Conservation (phyloP, 53 echinoderm and acorn worm genomes). For the Astropecten irregularis region DNA sequence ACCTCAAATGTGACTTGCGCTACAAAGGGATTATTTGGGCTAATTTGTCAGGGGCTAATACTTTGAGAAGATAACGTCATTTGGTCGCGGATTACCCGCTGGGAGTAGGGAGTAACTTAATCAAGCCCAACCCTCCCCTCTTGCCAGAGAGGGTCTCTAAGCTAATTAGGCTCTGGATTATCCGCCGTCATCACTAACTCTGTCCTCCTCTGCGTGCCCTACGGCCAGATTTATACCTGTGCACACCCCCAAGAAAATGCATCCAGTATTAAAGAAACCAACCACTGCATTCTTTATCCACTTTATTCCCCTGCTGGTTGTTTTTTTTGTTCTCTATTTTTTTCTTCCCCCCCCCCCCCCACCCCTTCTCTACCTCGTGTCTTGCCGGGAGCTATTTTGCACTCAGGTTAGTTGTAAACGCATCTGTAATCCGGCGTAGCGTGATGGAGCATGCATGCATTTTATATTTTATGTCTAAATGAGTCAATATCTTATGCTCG, state of each 20-base stretch:
- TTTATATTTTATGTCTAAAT: slow-evolving; percentile 13
- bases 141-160: slow-evolving; percentile 31
- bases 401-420: slow-evolving; percentile 43
- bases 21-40: slow-evolving; percentile 53
- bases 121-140: slow-evolving; percentile 27
- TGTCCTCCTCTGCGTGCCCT: neutral
- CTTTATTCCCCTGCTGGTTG: slow-evolving; percentile 35
- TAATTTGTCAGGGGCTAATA: slow-evolving; percentile 46
- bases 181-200: slow-evolving; percentile 54
- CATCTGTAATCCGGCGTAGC: slow-evolving; percentile 26
- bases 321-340: neutral
- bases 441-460: slow-evolving; percentile 53
- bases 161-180: slow-evolving; percentile 53
- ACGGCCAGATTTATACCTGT: slow-evolving; percentile 48
- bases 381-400: slow-evolving; percentile 52
- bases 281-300: slow-evolving; percentile 31
- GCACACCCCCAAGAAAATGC: slow-evolving; percentile 30
- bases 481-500: neutral
- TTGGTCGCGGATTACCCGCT: slow-evolving; percentile 38
- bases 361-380: neutral
- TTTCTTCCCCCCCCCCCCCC: neutral
- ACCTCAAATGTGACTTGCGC: slow-evolving; percentile 33
- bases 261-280: slow-evolving; percentile 22
- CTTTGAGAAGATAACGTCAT: slow-evolving; percentile 55
- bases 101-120: slow-evolving; percentile 41